Evolutionary conservation across 2,113 vertebrate species (phyloP), one percentile per base, ranked within the genome.

Genomic region (Sceloporus tristichus): DNA sequence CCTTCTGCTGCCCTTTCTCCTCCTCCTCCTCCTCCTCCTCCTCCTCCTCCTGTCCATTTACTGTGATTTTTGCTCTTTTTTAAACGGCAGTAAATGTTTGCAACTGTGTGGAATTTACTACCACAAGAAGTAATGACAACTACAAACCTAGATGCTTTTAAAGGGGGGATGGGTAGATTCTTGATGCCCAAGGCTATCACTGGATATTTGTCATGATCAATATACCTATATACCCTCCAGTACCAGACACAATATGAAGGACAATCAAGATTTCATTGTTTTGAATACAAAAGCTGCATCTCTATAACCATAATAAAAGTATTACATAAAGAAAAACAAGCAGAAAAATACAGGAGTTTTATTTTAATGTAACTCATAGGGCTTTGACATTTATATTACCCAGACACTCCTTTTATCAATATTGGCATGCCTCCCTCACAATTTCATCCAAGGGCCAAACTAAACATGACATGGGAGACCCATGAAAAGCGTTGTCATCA

Each of bases 371-470:
- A 91, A 16, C 13, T 13, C 56, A 13, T 0, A 83, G 10, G 79
- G 81, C 13, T n/a, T 11, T 62, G 19, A 40, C 48, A 19, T 0
- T 84, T 27, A 11, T 82, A 25, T 87, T 87, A 23, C 48, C 25
- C 48, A 84, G 66, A 88, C 38, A 74, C 84, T 42, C 34, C 8
- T 40, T 70, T 85, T 84, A 62, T 62, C 53, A 42, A 66, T 85
- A 79, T 27, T 91, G 73, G 54, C 89, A 53, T 0, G 0, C 38
- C 62, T 40, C 1, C 70, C 70, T n/a, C 16, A 81, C 2, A 0
- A 0, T 34, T 84, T 75, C 62, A 68, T 85, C 66, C 42, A 84
- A 83, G 19, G 14, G 68, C 82, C 29, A 71, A 71, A 84, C 65
- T 71, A 71, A 71, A 70, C 48, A 54, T 71, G 27, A 83, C 66